Evolutionary conservation across 2,888 invertebrate genomes (phyloP), one percentile per base, ranked within the genome.

Genomic region (Dastarcus helophoroides): DNA sequence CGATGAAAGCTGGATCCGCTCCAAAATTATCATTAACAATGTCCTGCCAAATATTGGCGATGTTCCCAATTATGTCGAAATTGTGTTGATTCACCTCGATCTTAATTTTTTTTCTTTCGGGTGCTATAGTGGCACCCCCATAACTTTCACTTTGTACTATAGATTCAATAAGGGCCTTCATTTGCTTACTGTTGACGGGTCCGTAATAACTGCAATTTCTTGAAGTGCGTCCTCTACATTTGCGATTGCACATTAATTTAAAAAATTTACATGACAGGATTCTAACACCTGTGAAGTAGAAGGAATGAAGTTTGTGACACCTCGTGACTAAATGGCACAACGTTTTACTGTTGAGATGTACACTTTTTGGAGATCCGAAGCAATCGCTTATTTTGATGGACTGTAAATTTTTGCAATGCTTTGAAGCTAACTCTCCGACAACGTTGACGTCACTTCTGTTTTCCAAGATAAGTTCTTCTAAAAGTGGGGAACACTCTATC

Each of bases 241-340:
- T 28, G 4, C 33, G 26, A 14, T 15, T 33, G 2, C 39, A 38
- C 14, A 47, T 10, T 12, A 45, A 22, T 26, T 38, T 38, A 24
- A 45, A 44, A 34, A 45, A 47, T 30, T 45, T 47, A 13, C 34
- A 37, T 3, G 45, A 45, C n/a, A 36, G 27, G 8, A 45, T 43
- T 26, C 32, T 40, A 14, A 42, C 39, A 21, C 43, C 40, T 13
- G 37, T 35, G 28, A 47, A 45, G 19, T 38, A 33, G 8, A 46
- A 32, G 6, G 39, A 37, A 19, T 33, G 40, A 19, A 48, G 28
- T 9, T 39, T 37, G 9, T 33, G 36, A 31, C 47, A 47, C 17
- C 31, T 41, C n/a, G 36, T 41, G 19, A 48, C 11, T 27, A 48
- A 17, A 7, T 26, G 26, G 25, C 44, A 46, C 4, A 47, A 26